Evolutionary conservation across 2,797 vertebrate species (phyloP).

Genomic region (Jordanella pulchra): DNA sequence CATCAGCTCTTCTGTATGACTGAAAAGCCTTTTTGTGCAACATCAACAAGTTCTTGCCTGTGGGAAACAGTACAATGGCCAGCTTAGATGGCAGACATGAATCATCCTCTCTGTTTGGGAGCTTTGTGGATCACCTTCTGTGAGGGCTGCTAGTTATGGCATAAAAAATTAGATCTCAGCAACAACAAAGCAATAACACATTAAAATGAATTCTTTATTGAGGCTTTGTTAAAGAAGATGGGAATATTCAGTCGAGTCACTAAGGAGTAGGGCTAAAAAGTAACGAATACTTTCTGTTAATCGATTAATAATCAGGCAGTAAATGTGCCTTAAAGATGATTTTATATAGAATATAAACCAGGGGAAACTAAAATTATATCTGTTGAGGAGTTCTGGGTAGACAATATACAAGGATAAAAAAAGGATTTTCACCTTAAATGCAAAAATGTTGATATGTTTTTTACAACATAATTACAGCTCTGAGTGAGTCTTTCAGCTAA

Average conservation of each 20-base stretch:
- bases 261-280: too few species aligned
- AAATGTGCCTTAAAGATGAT: too few species aligned
- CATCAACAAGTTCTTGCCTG: constrained; percentile 44
- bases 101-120: constrained; percentile 64
- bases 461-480: too few species aligned
- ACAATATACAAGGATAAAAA: too few species aligned
- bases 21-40: constrained; percentile 44
- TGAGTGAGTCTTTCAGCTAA: too few species aligned
- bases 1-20: constrained; percentile 20
- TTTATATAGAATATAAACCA: too few species aligned
- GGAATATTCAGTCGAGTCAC: not conserved
- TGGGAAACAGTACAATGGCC: constrained; percentile 59
- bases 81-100: constrained; percentile 72
- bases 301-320: too few species aligned
- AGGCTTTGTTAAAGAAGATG: not conserved
- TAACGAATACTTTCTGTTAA: too few species aligned
- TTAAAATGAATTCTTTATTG: not conserved
- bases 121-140: constrained; percentile 47
- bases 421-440: too few species aligned
- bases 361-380: too few species aligned
- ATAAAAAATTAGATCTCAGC: constrained; percentile 24
- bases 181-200: constrained; percentile 39
- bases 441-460: too few species aligned
- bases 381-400: too few species aligned
- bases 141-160: constrained; percentile 12